Conservation (phyloP, 2,113 vertebrate genomes). For the Cariama cristata region DNA sequence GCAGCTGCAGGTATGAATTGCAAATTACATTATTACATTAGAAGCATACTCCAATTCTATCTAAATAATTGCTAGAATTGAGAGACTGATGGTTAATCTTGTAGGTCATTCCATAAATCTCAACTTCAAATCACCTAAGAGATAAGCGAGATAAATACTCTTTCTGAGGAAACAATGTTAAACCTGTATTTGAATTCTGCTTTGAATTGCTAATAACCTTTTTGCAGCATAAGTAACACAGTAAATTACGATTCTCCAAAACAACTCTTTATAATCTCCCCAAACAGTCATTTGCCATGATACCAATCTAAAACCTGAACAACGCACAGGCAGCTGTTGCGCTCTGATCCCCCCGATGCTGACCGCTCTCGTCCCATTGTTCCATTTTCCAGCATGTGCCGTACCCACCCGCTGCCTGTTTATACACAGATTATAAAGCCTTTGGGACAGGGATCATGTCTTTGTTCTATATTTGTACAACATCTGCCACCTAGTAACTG, state of each 20-base stretch:
- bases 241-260: not conserved
- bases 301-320: not conserved
- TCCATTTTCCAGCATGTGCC: not conserved
- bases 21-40: not conserved
- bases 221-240: not conserved
- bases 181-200: not conserved
- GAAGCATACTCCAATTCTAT: not conserved
- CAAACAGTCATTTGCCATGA: not conserved
- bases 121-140: not conserved
- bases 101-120: not conserved
- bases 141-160: not conserved
- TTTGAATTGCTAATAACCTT: not conserved
- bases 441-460: not conserved
- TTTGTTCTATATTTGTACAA: not conserved
- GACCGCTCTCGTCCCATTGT: not conserved
- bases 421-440: constrained; percentile 7
- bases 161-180: not conserved
- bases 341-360: not conserved
- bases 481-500: constrained; percentile 14
- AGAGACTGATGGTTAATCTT: not conserved
- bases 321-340: not conserved
- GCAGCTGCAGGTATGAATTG: not conserved
- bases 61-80: not conserved
- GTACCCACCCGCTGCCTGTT: constrained; percentile 16
- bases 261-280: not conserved